phyloP scores from a whole-genome alignment of 2,888 invertebrate species.

The Athetis lepigone region DNA sequence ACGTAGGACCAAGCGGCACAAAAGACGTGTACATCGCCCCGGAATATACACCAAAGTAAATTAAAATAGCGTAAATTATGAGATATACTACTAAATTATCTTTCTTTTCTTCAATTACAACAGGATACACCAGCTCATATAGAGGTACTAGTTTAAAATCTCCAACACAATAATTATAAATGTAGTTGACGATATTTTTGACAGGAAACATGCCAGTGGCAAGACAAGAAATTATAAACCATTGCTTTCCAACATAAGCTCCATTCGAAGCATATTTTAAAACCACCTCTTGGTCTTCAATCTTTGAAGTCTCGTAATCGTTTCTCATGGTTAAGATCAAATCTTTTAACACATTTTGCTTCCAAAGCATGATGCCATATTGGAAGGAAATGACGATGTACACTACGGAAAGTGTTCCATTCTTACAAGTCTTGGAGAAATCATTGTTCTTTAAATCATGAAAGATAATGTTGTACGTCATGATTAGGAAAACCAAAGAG shows the following conservation, averaged over 20 bases:
- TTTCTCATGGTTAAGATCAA: conserved; percentile 65
- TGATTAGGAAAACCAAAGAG: conserved; percentile 24
- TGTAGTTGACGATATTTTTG: conserved; percentile 57
- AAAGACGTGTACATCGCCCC: conserved; percentile 67
- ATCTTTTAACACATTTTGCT: conserved; percentile 57
- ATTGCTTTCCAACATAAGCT: conserved; percentile 35
- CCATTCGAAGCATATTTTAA: conserved; percentile 37
- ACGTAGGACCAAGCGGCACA: conserved; percentile 72
- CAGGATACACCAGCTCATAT: conserved; percentile 69
- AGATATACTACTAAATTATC: conserved; percentile 57
- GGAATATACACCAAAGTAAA: conserved; percentile 60
- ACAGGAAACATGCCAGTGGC: conserved; percentile 52
- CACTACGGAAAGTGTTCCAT: conserved; percentile 43
- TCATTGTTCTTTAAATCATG: conserved; percentile 50
- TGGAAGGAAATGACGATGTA: conserved; percentile 41
- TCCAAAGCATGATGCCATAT: conserved; percentile 59
- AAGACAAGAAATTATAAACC: conserved; percentile 15
- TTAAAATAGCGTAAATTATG: conserved; percentile 32
- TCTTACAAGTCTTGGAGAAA: conserved; percentile 56
- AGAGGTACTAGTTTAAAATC: conserved; percentile 64
- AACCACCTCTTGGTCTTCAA: conserved; percentile 55
- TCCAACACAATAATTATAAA: conserved; percentile 57
- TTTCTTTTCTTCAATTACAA: conserved; percentile 62
- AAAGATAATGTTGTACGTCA: conserved; percentile 57
- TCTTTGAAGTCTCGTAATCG: conserved; percentile 62